A percentile compares a stretch with the other conserved stretches of the same genome.
These are phyloP conservation scores for Magallana nippona DNA, from an alignment of 2,888 invertebrate genomes.

Conservation along the genomic window DNA sequence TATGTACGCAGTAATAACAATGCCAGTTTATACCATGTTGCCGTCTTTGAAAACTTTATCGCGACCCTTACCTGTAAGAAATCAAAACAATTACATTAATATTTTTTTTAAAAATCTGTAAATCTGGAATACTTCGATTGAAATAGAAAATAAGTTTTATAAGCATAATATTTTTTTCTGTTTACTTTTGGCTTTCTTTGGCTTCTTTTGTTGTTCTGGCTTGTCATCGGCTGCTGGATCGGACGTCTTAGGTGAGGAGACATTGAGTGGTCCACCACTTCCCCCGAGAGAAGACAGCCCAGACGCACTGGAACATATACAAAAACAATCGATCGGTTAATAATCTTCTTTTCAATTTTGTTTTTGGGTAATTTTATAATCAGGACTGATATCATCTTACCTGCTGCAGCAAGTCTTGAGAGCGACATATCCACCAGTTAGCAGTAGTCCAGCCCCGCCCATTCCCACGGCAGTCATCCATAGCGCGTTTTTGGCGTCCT, in stretches of 20 bases:
- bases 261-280: neutral
- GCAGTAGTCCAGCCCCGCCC: neutral
- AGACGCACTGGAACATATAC: neutral
- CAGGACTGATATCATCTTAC: neutral
- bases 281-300: neutral
- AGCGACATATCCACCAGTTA: neutral
- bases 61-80: slow-evolving; percentile 20
- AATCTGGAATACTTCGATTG: neutral
- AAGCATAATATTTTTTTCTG: neutral
- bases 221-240: neutral
- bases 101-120: neutral
- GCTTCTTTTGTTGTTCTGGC: neutral
- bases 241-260: neutral
- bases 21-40: neutral
- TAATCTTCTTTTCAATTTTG: too few species aligned
- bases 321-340: too few species aligned
- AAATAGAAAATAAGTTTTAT: neutral
- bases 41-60: slow-evolving; percentile 35
- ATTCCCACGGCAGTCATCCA: slow-evolving; percentile 26
- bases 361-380: too few species aligned
- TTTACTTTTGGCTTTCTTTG: slow-evolving; percentile 24
- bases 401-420: neutral
- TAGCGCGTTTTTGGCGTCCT: slow-evolving; percentile 14
- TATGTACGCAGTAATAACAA: too few species aligned
- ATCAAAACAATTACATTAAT: neutral